Base-by-base conservation (phyloP, 2,113 vertebrate genomes). In the Madoqua kirkii region DNA sequence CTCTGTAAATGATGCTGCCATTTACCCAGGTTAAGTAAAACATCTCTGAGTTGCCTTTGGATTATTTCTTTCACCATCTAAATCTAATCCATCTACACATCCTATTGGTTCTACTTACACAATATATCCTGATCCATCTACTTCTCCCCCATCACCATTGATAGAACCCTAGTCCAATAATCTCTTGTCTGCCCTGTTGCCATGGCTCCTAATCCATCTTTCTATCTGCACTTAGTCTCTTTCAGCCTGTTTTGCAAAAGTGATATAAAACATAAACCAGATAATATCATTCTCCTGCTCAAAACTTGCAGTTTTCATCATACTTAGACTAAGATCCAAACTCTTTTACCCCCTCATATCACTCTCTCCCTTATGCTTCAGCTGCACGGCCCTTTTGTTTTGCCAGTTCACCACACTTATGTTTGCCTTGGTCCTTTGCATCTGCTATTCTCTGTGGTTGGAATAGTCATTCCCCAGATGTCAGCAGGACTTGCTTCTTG, bases 61-160 rank as follows among this genome's bases (percentile, higher is more conserved):
- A 33, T 88, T 33, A 31, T 93, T 97, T 91, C 54, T 93, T 78
- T 89, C n/a, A 92, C 31, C 60, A 92, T 84, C 36, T 71, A 78
- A 62, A 89, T 67, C 36, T 76, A 55, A 82, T 62, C n/a, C 8
- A 40, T 59, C 52, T 71, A 40, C 45, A 36, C 19, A 33, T 48
- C 36, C 27, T 95, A 4, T 7, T 67, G 78, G 6, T 64, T 81
- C 27, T 87, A 40, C 23, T 43, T 83, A 27, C 27, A 81, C n/a
- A 86, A 94, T 43, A 67, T 67, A 67, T 25, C 12, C 19, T 78
- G 57, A 23, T 54, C n/a, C n/a, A 62, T 40, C n/a, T 59, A 23
- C 40, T 91, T 93, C 86, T 91, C 67, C 27, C 29, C 36, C 21
- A n/a, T 21, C 4, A 10, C 19, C 23, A 67, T 67, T 50, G 43